Evolutionary conservation across 2,797 vertebrate species (phyloP), one percentile per base, ranked within the genome.

Genomic region (Otolemur crassicaudatus): DNA sequence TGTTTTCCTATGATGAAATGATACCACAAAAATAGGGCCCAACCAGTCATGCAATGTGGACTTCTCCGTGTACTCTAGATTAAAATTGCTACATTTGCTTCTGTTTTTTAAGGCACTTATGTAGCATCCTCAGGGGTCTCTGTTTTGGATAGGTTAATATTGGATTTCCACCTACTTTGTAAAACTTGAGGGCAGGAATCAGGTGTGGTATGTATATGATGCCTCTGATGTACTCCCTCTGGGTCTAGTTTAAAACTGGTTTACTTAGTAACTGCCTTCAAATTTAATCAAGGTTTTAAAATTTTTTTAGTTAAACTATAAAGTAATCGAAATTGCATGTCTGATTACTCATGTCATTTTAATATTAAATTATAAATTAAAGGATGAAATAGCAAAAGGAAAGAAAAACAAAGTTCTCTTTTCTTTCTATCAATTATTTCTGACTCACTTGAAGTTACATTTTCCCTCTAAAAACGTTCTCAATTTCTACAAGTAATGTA

Each of bases 351-450:
- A 53, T 69, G 31, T 37, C 8, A 85, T 43, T 92, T 46, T 20
- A 53, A 43, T 69, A 77, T 84, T 73, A 93, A 97, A 84, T 83
- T 7, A 75, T 91, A 81, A 75, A 17, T 80, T 91, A 69, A 93
- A 82, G 61, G 23, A 69, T 49, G 34, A 72, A 49, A 63, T n/a
- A 77, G 1, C n/a, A 87, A 75, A 93, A 91, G 43, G 27, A 85
- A 83, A 87, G 25, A 27, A 58, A 95, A 81, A 58, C 5, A 25
- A 60, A 95, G 2, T 3, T 83, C 49, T 3, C 8, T 9, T 93
- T 70, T 69, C 22, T 90, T 94, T 17, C 43, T 93, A 63, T 43
- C 70, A 82, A 25, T 70, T 75, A 72, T 72, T 89, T 92, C n/a
- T 75, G 20, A 91, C 79, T 5, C 7, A 73, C 14, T 34, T 80